Evolutionary conservation across 1,140 invertebrate genomes (phyloP).

Genomic region (Triops cancriformis): DNA sequence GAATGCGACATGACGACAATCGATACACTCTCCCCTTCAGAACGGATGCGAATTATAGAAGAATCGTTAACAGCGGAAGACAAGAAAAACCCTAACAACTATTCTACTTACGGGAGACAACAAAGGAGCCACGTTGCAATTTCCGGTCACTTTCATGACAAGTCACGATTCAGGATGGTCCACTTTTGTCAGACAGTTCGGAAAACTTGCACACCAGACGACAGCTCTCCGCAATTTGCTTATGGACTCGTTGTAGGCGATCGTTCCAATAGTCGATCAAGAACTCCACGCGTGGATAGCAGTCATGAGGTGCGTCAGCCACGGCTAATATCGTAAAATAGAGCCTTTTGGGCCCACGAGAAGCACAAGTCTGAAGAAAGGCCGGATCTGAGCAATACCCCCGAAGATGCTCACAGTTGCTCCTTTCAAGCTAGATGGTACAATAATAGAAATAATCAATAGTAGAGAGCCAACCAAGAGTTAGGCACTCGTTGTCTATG

Average conservation of each 20-base stretch:
- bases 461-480: neutral
- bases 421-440: slow-evolving; percentile 1
- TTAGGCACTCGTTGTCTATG: neutral
- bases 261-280: neutral
- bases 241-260: neutral
- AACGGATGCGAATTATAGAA: neutral
- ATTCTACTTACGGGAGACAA: neutral
- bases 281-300: neutral
- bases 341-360: neutral
- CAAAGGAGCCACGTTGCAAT: slow-evolving; percentile 2
- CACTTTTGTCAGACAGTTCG: neutral
- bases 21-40: neutral
- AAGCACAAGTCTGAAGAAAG: neutral
- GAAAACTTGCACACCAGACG: neutral
- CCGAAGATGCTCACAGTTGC: neutral
- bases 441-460: slow-evolving; percentile 14
- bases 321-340: neutral
- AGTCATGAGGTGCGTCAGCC: neutral
- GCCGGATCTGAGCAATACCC: neutral
- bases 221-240: neutral
- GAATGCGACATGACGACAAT: neutral
- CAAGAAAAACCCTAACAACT: neutral
- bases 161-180: slow-evolving; percentile 12
- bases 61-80: neutral
- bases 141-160: slow-evolving; percentile 13